phyloP scores from a whole-genome alignment of 2,888 invertebrate genomes.

The Helobdella robusta region DNA sequence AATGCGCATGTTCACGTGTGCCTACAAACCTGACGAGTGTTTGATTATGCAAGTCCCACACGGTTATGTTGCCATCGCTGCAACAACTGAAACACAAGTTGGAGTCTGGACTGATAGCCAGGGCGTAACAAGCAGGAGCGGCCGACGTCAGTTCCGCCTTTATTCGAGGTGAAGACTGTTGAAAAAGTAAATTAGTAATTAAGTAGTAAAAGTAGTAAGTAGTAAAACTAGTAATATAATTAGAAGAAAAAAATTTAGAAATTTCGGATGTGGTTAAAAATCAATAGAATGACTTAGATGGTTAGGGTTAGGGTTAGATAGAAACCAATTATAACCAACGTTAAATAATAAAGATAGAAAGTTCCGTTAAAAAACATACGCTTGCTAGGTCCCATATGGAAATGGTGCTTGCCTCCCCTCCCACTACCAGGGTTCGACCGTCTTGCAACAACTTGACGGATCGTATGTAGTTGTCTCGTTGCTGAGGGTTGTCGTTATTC shows the following conservation, averaged over 20 bases:
- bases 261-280: no score
- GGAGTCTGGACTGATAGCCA: slow-evolving; percentile 87
- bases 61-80: slow-evolving; percentile 90
- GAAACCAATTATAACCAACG: neutral
- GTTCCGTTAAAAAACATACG: slow-evolving; percentile 40
- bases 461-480: slow-evolving; percentile 89
- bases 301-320: neutral
- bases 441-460: slow-evolving; percentile 86
- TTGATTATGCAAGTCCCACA: slow-evolving; percentile 90
- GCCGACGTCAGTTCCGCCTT: slow-evolving; percentile 86
- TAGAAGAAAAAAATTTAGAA: neutral
- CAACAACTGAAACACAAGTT: slow-evolving; percentile 96
- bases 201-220: no score
- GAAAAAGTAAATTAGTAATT: no score
- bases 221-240: neutral
- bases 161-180: slow-evolving; percentile 75
- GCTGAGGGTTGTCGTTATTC: no score
- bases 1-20: no score
- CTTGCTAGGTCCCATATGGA: slow-evolving; percentile 91
- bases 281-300: no score
- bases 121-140: slow-evolving; percentile 91
- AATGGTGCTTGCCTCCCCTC: slow-evolving; percentile 87
- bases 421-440: slow-evolving; percentile 84
- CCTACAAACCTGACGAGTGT: slow-evolving; percentile 69
- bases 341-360: no score